Base-by-base conservation (phyloP, 1,140 invertebrate genomes). In the Lucilia sericata region DNA sequence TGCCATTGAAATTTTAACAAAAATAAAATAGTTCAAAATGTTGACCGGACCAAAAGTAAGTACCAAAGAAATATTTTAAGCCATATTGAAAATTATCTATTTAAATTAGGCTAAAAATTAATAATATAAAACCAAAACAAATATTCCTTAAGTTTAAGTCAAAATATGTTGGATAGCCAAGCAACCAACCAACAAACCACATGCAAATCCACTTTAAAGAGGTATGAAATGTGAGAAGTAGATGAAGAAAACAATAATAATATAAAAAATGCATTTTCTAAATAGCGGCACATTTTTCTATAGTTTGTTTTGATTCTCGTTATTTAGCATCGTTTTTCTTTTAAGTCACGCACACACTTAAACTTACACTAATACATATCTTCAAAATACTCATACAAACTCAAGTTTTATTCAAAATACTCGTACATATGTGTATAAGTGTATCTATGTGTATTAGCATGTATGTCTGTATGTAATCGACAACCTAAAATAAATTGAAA, bases 251-350 rank as follows among this genome's bases (percentile, higher is more conserved):
- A 13, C 14, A 55, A 30, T 30, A 30, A 13, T 55, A 55, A 30
- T 30, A 30, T 30, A 30, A 13, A n/a, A 55, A 21, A 49, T 49
- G 75, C 75, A 36, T 82, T 70, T 65, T 82, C 60, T 70, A 36
- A 70, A 60, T 65, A 65, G 51, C 81, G 51, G 81, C 81, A 70
- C 81, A 42, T 82, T 82, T 82, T 65, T 70, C 36, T 30, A 10
- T 65, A 65, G 47, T 82, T 82, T 82, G 81, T 82, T 82, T 82
- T 82, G 81, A 82, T 82, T 82, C 81, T 82, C 51, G 55, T 42
- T 70, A 70, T 82, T 82, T 82, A 82, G 60, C 81, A 82, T 65
- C 81, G 81, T 34, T 82, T 82, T 70, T 70, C 81, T 65, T 82
- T 82, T 82, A 3, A 78, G 42, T 42, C 13, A 49, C 75, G 34